These are phyloP conservation scores for Enteromius anoplus DNA, from an alignment of 2,797 vertebrate genomes.

Conservation along the genomic window DNA sequence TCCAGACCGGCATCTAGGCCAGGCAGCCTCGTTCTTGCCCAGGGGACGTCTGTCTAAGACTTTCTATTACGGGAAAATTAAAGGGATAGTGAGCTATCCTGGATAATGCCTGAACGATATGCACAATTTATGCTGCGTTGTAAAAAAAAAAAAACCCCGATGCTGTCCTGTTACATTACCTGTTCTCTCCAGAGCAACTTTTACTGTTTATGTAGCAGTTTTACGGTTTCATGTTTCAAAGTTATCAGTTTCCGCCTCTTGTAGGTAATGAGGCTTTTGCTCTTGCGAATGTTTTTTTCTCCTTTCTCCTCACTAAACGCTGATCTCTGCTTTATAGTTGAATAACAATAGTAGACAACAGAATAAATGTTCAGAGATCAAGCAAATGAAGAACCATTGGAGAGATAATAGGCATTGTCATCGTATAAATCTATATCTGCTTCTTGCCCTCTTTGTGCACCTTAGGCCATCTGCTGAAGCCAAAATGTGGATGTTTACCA, in stretches of 20 bases:
- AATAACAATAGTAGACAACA: constrained; percentile 34
- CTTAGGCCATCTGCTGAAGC: constrained; percentile 40
- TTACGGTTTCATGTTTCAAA: background rate
- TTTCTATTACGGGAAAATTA: constrained; percentile 61
- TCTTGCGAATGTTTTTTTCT: background rate
- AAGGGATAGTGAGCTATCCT: constrained; percentile 51
- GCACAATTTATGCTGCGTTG: constrained; percentile 47
- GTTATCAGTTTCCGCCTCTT: background rate
- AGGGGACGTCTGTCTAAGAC: constrained; percentile 52
- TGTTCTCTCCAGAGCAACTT: background rate
- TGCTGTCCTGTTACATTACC: constrained; percentile 12
- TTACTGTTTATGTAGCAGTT: constrained; percentile 19
- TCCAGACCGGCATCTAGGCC: constrained; percentile 64
- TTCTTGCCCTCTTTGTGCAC: constrained; percentile 44
- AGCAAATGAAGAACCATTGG: constrained; percentile 27
- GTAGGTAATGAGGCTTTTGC: background rate
- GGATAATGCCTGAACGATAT: constrained; percentile 24
- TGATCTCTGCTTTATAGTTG: background rate
- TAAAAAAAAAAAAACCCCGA: background rate
- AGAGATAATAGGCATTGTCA: constrained; percentile 23
- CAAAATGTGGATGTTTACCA: constrained; percentile 47
- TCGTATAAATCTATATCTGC: constrained; percentile 44
- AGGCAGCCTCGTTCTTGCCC: constrained; percentile 52
- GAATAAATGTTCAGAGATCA: constrained; percentile 1
- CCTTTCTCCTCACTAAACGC: background rate